phyloP scores from a whole-genome alignment of 2,113 vertebrate genomes.

The Anguilla rostrata region DNA sequence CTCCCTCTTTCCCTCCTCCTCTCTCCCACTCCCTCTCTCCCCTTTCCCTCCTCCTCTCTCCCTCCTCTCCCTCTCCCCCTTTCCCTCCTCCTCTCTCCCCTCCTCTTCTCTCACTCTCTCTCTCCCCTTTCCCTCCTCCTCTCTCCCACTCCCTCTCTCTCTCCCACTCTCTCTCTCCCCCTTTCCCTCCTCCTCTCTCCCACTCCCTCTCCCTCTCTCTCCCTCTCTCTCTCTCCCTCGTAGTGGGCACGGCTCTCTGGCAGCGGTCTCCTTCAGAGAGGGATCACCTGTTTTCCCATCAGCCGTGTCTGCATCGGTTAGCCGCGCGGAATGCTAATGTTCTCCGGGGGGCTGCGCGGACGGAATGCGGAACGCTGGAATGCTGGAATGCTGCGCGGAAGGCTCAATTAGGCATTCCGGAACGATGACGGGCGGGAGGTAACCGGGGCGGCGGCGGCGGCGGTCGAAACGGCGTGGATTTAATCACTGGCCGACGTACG shows the following conservation, averaged over 20 bases:
- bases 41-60: too few species aligned
- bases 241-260: background rate
- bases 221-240: background rate
- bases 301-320: background rate
- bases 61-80: too few species aligned
- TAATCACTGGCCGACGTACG: background rate
- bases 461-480: background rate
- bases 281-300: background rate
- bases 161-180: too few species aligned
- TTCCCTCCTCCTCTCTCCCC: too few species aligned
- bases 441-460: background rate
- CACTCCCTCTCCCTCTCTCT: background rate
- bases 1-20: too few species aligned
- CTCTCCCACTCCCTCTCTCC: too few species aligned
- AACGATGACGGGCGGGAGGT: background rate
- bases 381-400: background rate
- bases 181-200: too few species aligned
- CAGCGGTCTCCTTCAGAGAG: background rate
- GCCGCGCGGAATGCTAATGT: background rate
- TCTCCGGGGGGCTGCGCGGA: too few species aligned
- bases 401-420: background rate
- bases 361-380: background rate
- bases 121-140: too few species aligned
- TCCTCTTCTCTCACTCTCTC: too few species aligned
- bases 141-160: too few species aligned